Percentiles rank a stretch among this genome's conserved stretches.
Evolutionary conservation across 2,113 vertebrate species (phyloP).

Genomic region (Pangasianodon gigas): DNA sequence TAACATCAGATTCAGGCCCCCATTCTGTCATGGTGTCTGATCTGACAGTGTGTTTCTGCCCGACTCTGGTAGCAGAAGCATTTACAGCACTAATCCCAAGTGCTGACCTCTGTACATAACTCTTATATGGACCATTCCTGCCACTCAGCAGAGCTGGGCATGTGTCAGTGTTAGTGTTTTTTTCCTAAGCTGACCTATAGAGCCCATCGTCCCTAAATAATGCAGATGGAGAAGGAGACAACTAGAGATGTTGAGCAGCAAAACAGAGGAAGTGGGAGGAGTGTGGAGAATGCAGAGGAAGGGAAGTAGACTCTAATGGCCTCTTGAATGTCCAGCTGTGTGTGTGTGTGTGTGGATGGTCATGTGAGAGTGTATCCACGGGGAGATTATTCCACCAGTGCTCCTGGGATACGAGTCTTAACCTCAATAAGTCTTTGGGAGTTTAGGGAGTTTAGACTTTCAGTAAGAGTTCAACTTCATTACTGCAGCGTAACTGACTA

Average conservation of each 20-base stretch:
- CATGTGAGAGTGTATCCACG: constrained; percentile 38
- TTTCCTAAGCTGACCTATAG: not conserved
- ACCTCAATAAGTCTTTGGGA: not conserved
- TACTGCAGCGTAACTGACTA: not conserved
- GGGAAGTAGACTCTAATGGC: constrained; percentile 28
- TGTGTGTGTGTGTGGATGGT: not conserved
- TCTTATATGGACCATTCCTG: not conserved
- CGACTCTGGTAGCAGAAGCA: not conserved
- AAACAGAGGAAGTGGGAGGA: constrained; percentile 32
- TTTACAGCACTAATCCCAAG: not conserved
- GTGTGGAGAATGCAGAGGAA: constrained; percentile 34
- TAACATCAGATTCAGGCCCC: not conserved
- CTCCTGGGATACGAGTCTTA: constrained; percentile 38
- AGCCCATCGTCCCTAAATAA: constrained; percentile 59
- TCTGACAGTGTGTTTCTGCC: not conserved
- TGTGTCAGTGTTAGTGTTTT: not conserved
- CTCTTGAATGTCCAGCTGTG: constrained; percentile 22
- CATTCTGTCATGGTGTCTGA: not conserved
- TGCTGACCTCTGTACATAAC: constrained; percentile 6
- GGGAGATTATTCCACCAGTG: constrained; percentile 21
- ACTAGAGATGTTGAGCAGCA: constrained; percentile 10
- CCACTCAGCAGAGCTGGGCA: constrained; percentile 2
- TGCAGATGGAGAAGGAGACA: constrained; percentile 57
- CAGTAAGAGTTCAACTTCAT: not conserved
- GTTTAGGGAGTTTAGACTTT: not conserved